A percentile compares a stretch with the other conserved stretches of the same genome.
phyloP scores from a whole-genome alignment of 2,888 invertebrate genomes.

The Plebejus melissa region DNA sequence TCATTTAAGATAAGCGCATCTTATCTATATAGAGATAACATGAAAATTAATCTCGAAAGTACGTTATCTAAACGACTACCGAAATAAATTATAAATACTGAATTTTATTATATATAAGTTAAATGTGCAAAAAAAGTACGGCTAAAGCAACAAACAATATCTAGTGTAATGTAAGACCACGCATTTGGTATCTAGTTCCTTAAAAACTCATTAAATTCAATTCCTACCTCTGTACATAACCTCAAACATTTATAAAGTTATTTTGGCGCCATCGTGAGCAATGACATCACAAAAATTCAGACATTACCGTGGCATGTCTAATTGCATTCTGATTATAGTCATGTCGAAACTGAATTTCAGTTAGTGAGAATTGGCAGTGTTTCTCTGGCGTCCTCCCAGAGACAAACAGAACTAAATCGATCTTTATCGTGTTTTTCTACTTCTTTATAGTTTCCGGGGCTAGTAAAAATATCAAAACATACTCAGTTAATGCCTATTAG shows the following conservation, averaged over 20 bases:
- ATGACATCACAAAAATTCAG: conserved; percentile 21
- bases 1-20: background rate
- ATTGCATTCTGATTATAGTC: conserved; percentile 32
- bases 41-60: background rate
- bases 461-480: conserved; percentile 30
- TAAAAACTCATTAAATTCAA: background rate
- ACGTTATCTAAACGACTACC: no score
- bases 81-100: no score
- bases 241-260: background rate
- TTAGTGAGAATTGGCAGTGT: conserved; percentile 59
- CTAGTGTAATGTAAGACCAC: no score
- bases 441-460: conserved; percentile 35
- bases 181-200: no score
- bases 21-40: background rate
- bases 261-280: conserved; percentile 10
- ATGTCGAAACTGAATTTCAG: conserved; percentile 46
- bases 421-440: conserved; percentile 33
- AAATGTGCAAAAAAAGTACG: no score
- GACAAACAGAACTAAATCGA: conserved; percentile 31
- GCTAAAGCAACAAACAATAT: background rate
- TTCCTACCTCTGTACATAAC: background rate
- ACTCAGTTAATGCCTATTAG: background rate
- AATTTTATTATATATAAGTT: no score
- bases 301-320: conserved; percentile 17
- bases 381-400: conserved; percentile 60